A percentile compares a stretch with the other conserved stretches of the same genome.
Conservation (phyloP, 2,113 vertebrate genomes). For the Atherinomorus stipes region DNA sequence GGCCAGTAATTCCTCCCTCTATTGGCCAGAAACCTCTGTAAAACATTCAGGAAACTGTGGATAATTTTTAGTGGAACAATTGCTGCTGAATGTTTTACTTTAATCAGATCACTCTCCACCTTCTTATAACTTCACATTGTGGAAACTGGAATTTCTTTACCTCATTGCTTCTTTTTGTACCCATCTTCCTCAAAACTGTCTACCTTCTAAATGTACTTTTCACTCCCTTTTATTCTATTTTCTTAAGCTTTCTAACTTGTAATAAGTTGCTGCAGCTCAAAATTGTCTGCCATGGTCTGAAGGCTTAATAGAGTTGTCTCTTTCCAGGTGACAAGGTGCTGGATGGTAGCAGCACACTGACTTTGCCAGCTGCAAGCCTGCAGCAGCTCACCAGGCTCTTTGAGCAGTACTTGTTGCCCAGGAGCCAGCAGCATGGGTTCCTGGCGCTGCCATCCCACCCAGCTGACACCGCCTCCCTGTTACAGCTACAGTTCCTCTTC, state of each 20-base stretch:
- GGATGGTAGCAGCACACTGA: constrained; percentile 91
- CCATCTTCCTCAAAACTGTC: neutral
- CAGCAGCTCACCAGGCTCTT: constrained; percentile 91
- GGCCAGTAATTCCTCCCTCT: too few species aligned
- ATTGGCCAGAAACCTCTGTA: too few species aligned
- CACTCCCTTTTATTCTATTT: too few species aligned
- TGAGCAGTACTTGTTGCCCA: constrained; percentile 89
- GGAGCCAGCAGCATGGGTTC: constrained; percentile 91
- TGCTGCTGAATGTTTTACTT: too few species aligned
- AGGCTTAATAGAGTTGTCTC: neutral
- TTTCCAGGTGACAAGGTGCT: constrained; percentile 88
- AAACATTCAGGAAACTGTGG: too few species aligned
- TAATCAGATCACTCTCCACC: too few species aligned
- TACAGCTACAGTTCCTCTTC: constrained; percentile 95
- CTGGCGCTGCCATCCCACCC: constrained; percentile 95
- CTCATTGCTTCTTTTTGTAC: neutral
- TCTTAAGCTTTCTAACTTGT: too few species aligned
- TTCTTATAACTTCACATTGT: too few species aligned
- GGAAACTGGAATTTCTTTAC: too few species aligned
- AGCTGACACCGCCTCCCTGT: constrained; percentile 87
- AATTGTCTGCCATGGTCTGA: too few species aligned
- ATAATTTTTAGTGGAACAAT: too few species aligned
- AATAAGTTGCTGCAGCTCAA: neutral
- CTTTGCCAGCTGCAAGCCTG: constrained; percentile 85
- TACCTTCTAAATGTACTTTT: neutral